Base-by-base conservation (phyloP, 2,113 vertebrate genomes). In the Gobius niger region DNA sequence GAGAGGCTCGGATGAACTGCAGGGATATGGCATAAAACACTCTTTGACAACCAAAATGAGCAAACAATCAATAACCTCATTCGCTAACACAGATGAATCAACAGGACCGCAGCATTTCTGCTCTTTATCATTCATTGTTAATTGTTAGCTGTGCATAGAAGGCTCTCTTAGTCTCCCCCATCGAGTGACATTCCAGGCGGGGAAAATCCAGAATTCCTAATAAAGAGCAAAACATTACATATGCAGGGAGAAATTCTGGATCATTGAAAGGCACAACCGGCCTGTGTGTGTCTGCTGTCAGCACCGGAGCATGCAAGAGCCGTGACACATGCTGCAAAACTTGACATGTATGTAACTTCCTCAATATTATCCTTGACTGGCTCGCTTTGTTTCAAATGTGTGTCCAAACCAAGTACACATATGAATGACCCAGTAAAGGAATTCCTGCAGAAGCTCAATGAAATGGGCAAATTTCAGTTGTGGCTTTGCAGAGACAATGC, bases 341-440 rank as follows among this genome's bases (percentile, higher is more conserved):
- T 74, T 65, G 63, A 89, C 90, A 93, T 91, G 83, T 90, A 90
- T 88, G 90, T 89, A 88, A 90, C 90, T 88, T 93, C 91, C 90
- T 92, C 83, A 92, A 91, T 91, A 89, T 92, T 92, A 90, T 91
- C 89, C 89, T 92, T 93, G 87, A 91, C 86, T 90, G 87, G 81
- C 85, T 80, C 76, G 87, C 90, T 91, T 92, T 93, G 91, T 93
- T 85, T 90, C 85, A 68, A 75, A 90, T 90, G 90, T 90, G 86
- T 89, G 87, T 91, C 90, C 89, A 91, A 88, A 90, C 85, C 87
- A 89, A 91, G 89, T 90, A 90, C 88, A 90, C 87, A 90, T 84
- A 92, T 89, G 87, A 90, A 90, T 91, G 91, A 91, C 87, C 90
- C 83, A 86, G 84, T 74, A 79, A 83, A 89, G 85, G 89, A 92